Evolutionary conservation across 2,888 invertebrate species (phyloP).

Genomic region (Entomobrya proxima): DNA sequence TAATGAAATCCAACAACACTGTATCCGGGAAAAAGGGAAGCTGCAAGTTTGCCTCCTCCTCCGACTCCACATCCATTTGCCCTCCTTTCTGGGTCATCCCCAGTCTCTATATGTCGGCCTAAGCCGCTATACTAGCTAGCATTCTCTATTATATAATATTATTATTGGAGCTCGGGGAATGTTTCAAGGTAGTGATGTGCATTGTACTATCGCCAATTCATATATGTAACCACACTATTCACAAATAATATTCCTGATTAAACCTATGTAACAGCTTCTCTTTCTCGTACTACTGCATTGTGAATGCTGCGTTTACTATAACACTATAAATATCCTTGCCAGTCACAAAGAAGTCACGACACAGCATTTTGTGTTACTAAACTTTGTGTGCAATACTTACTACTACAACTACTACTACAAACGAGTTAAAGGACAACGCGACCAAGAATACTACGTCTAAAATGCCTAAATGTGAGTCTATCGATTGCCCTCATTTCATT

Average conservation of each 20-base stretch:
- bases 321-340: slow-evolving; percentile 29
- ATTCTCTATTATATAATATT: slow-evolving; percentile 43
- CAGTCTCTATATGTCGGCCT: slow-evolving; percentile 22
- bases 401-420: slow-evolving; percentile 8
- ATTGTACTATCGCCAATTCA: slow-evolving; percentile 5
- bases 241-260: background rate
- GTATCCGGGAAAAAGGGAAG: slow-evolving; percentile 32
- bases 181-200: slow-evolving; percentile 63
- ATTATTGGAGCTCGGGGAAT: slow-evolving; percentile 58
- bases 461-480: slow-evolving; percentile 66
- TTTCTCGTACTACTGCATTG: slow-evolving; percentile 36
- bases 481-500: slow-evolving; percentile 72
- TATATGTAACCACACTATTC: background rate
- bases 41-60: slow-evolving; percentile 12
- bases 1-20: slow-evolving; percentile 17
- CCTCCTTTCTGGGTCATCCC: slow-evolving; percentile 66
- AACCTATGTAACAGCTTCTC: background rate
- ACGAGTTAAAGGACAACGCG: slow-evolving; percentile 40
- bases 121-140: background rate
- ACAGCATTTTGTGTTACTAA: background rate
- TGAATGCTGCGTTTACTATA: background rate
- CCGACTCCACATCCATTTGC: slow-evolving; percentile 54
- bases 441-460: slow-evolving; percentile 41
- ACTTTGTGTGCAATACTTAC: slow-evolving; percentile 2
- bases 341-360: slow-evolving; percentile 36